Percentiles rank a stretch among this genome's conserved stretches.
Evolutionary conservation across 2,888 invertebrate species (phyloP).

Genomic region (Meganola albula): DNA sequence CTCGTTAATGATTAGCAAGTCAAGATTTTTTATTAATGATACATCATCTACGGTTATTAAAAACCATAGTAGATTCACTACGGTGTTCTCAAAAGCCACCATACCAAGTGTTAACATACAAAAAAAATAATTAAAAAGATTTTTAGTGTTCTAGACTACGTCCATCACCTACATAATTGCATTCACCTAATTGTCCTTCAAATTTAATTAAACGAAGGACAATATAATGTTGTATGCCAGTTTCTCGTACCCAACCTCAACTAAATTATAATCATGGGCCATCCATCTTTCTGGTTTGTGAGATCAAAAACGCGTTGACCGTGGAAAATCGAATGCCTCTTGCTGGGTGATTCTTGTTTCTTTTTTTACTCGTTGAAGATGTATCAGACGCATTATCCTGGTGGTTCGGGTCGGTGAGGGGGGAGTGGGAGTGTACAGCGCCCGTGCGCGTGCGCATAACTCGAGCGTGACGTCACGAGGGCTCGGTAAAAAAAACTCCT

Average conservation of each 20-base stretch:
- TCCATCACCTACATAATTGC: too few relatives aligned
- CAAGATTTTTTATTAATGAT: too few relatives aligned
- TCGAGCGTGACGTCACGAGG: constrained; percentile 64
- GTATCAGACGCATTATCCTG: constrained; percentile 71
- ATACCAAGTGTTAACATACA: too few relatives aligned
- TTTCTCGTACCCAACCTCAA: constrained; percentile 22
- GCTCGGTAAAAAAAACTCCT: constrained; percentile 61
- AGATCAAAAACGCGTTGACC: constrained; percentile 51
- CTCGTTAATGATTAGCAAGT: too few relatives aligned
- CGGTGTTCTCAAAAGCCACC: too few relatives aligned
- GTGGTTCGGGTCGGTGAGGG: constrained; percentile 48
- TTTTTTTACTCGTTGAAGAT: constrained; percentile 66
- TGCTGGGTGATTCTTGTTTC: constrained; percentile 56
- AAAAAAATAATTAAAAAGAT: too few relatives aligned
- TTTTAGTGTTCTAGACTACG: too few relatives aligned
- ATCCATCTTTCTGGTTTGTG: constrained; percentile 52
- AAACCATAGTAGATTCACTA: too few relatives aligned
- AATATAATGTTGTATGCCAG: constrained; percentile 7
- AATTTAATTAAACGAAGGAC: constrained; percentile 15
- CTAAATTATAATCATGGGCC: constrained; percentile 44
- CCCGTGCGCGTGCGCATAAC: constrained; percentile 64
- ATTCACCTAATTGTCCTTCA: too few relatives aligned
- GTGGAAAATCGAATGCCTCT: constrained; percentile 62
- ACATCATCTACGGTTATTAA: too few relatives aligned
- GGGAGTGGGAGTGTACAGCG: constrained; percentile 26